Percentiles rank a stretch among this genome's conserved stretches.
Conservation (phyloP, 1,140 invertebrate genomes). For the Platyscapa corneri region DNA sequence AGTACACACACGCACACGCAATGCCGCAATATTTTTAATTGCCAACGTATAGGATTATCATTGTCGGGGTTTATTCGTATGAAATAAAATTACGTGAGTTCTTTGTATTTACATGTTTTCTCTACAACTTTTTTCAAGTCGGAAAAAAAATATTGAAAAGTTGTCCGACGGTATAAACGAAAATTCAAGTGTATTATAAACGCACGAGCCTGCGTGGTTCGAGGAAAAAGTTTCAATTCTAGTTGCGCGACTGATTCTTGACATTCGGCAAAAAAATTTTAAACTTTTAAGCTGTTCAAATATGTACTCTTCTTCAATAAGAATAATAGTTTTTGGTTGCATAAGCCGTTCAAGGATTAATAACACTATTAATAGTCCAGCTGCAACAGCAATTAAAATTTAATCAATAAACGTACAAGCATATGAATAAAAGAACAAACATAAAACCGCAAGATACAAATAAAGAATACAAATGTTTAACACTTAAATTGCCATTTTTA, state of each 20-base stretch:
- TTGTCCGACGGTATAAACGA: neutral
- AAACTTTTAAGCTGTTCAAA: neutral
- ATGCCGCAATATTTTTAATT: neutral
- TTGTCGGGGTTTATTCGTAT: neutral
- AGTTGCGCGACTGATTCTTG: neutral
- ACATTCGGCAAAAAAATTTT: neutral
- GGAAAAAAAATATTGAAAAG: neutral
- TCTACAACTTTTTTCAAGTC: neutral
- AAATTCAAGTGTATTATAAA: neutral
- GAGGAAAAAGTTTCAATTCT: neutral
- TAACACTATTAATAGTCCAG: neutral
- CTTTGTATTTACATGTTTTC: neutral
- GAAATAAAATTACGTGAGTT: neutral
- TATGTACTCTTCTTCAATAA: neutral
- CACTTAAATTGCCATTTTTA: neutral
- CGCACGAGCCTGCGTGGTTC: neutral
- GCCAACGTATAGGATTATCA: neutral
- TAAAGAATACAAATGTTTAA: constrained; percentile 12
- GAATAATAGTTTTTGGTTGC: neutral
- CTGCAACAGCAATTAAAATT: neutral
- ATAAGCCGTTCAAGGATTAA: neutral
- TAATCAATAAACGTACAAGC: neutral
- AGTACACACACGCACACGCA: too few relatives aligned
- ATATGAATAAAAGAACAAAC: neutral
- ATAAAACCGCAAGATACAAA: too few relatives aligned